phyloP scores from a whole-genome alignment of 2,797 vertebrate species.

The Champsocephalus gunnari region DNA sequence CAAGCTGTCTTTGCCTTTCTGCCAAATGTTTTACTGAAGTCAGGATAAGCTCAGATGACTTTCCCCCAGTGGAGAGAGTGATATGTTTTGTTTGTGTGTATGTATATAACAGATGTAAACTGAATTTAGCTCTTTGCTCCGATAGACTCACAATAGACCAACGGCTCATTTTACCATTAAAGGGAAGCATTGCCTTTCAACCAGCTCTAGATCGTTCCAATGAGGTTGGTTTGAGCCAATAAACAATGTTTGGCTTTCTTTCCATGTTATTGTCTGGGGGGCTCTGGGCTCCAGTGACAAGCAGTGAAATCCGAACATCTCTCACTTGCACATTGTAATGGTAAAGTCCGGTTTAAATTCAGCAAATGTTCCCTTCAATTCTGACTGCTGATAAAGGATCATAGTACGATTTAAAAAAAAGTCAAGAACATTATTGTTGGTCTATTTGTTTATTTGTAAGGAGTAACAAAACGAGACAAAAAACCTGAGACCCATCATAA shows the following conservation, averaged over 20 bases:
- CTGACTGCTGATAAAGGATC: not conserved
- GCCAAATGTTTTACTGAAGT: constrained; percentile 35
- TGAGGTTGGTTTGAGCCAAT: too few relatives aligned
- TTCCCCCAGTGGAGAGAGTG: not conserved
- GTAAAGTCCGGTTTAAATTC: too few relatives aligned
- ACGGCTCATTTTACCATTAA: not conserved
- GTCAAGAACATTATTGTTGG: not conserved
- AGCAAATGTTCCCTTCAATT: not conserved
- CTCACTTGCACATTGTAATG: too few relatives aligned
- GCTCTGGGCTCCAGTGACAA: too few relatives aligned
- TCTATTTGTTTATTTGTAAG: not conserved
- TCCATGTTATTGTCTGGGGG: too few relatives aligned
- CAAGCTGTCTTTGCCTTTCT: not conserved
- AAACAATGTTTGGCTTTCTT: too few relatives aligned
- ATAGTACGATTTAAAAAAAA: not conserved
- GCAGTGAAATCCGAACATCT: too few relatives aligned
- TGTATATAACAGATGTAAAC: constrained; percentile 40
- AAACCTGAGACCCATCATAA: not conserved
- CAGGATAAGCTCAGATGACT: constrained; percentile 8
- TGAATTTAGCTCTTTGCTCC: not conserved
- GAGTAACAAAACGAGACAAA: not conserved
- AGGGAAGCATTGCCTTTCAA: too few relatives aligned
- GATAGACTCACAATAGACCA: not conserved
- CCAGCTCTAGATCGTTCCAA: too few relatives aligned
- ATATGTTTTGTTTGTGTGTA: constrained; percentile 18